phyloP scores from a whole-genome alignment of 2,888 invertebrate genomes.

The Eupeodes latifasciatus region DNA sequence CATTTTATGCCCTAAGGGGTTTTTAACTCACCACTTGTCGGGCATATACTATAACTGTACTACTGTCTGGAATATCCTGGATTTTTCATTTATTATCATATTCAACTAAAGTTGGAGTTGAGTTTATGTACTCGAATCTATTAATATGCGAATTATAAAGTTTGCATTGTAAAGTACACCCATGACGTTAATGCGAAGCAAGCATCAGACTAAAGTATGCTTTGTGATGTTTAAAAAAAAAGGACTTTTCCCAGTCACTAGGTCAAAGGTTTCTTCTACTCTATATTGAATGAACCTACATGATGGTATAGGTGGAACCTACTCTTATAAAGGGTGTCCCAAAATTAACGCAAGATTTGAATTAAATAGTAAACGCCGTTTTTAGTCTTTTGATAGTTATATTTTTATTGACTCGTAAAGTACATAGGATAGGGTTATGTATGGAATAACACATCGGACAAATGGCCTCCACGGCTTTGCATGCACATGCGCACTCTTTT shows the following conservation, averaged over 20 bases:
- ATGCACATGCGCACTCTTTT: no score
- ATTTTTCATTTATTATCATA: slow-evolving; percentile 8
- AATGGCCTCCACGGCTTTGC: no score
- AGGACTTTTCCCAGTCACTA: slow-evolving; percentile 64
- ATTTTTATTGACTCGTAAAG: no score
- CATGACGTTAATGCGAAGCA: slow-evolving; percentile 30
- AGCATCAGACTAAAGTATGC: slow-evolving; percentile 33
- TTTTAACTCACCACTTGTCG: slow-evolving; percentile 4
- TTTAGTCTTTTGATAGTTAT: no score
- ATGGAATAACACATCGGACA: no score
- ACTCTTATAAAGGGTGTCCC: no score
- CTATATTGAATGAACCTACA: slow-evolving; percentile 15
- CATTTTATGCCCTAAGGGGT: slow-evolving; percentile 2
- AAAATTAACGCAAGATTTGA: no score
- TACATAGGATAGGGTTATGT: no score
- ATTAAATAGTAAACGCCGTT: no score
- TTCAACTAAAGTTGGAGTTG: slow-evolving; percentile 18
- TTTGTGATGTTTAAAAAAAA: slow-evolving; percentile 21
- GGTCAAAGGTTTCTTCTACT: slow-evolving; percentile 56
- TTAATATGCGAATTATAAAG: slow-evolving; percentile 37
- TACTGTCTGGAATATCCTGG: slow-evolving; percentile 5
- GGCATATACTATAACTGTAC: neutral
- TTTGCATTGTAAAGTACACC: slow-evolving; percentile 40
- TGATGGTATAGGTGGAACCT: no score
- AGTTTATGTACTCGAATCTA: slow-evolving; percentile 12